A percentile compares a stretch with the other conserved stretches of the same genome.
These are phyloP conservation scores for Eulemur mongoz DNA, from an alignment of 2,797 vertebrate species.

Conservation along the genomic window DNA sequence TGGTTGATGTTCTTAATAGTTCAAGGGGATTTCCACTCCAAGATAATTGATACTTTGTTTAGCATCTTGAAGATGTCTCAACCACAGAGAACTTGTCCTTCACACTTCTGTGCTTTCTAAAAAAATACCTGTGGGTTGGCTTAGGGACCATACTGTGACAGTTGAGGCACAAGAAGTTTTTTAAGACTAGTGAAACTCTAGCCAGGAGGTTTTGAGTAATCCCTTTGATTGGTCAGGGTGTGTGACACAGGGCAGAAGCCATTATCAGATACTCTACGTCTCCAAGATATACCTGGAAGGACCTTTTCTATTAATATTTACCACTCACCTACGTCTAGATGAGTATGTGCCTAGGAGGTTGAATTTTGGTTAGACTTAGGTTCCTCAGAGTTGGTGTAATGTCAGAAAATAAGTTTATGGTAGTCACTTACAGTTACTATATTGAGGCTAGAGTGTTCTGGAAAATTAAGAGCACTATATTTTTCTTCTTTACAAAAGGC, in stretches of 20 bases:
- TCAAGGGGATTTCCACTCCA: slow-evolving; percentile 43
- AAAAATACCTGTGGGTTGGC: slow-evolving; percentile 18
- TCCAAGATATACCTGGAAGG: not conserved
- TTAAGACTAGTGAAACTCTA: not conserved
- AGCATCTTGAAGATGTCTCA: slow-evolving; percentile 18
- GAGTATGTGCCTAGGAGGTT: not conserved
- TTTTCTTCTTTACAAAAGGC: slow-evolving; percentile 29
- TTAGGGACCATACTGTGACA: not conserved
- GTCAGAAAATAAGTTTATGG: not conserved
- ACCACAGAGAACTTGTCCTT: not conserved
- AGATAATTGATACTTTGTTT: slow-evolving; percentile 40
- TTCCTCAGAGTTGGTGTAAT: slow-evolving; percentile 29
- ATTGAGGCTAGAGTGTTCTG: not conserved
- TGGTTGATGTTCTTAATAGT: slow-evolving; percentile 16
- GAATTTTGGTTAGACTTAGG: not conserved
- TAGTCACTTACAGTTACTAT: not conserved
- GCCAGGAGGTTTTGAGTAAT: not conserved
- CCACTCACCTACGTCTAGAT: slow-evolving; percentile 13
- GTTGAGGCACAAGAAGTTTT: not conserved
- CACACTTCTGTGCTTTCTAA: not conserved
- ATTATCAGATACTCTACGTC: slow-evolving; percentile 5
- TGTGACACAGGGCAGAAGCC: not conserved
- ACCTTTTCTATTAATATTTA: not conserved
- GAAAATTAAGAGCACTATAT: not conserved
- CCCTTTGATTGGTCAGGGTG: not conserved